Evolutionary conservation across 2,888 invertebrate species (phyloP), one percentile per base, ranked within the genome.

Genomic region (Luperina nickerlii): DNA sequence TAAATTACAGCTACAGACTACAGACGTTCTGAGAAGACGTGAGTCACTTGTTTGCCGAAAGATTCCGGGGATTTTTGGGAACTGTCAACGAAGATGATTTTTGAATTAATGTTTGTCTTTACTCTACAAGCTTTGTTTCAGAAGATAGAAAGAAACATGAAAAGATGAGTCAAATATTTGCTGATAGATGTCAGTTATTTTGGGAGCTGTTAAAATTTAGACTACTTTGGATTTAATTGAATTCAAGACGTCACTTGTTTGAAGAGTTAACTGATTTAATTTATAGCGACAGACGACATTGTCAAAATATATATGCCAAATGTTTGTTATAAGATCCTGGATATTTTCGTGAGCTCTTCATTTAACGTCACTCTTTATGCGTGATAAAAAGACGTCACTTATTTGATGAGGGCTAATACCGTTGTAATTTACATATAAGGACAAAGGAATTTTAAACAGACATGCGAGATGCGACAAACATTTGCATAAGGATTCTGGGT

Each of bases 371-470:
- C 45, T 18, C 9, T 54, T 54, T 60, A 67, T 5, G 32, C 32
- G 3, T 57, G 78, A 83, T 27, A 78, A 66, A 67, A 66, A 76
- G 20, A 60, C 60, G 18, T 60, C 60, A 84, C 24, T 38, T 79
- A 79, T 79, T 84, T 80, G 66, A 71, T 62, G 66, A 81, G 38
- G 71, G 71, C 70, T 84, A 84, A 81, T 68, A 78, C 57, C 42
- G 69, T 66, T 81, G 60, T 65, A 66, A 79, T 79, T 79, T 70
- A 79, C 32, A 84, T 70, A n/a, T 18, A 54, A 68, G 79, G 24
- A 83, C 81, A 81, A 84, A 84, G 84, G 71, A 67, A 79, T 84
- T 84, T 54, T 27, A 38, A 84, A 84, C 38, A 84, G 84, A 71
- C 45, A 67, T 67, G 60, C 54, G 84, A 71, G 38, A 67, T 67